Base-by-base conservation (phyloP, 92 coral and sea anemone genomes). In the Phenganax subtilis region DNA sequence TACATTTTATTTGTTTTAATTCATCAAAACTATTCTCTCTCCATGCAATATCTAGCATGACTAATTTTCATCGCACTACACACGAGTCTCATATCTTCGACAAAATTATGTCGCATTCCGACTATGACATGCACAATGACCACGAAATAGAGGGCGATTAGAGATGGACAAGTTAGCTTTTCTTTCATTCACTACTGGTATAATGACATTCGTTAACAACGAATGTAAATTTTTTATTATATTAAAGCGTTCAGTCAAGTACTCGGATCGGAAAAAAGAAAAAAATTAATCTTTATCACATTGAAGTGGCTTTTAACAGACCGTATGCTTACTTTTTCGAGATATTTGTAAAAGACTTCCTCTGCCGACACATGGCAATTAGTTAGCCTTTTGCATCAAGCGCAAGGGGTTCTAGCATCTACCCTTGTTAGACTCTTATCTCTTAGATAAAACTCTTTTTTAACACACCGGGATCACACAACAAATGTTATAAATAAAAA, bases 221-320 rank as follows among this genome's bases (percentile, higher is more conserved):
- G 9, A 64, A 64, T 64, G 70, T 64, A 64, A 64, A 64, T n/a
- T 64, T 64, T 64, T 64, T 37, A 64, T 64, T 28, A n/a, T 20
- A 8, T 64, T 12, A 8, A 44, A 64, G 20, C 37, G 37, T 37
- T 2, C 70, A 28, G 30, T 20, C 70, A 28, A 20, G 20, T 17
- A 7, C 12, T 64, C 17, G 70, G 27, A 4, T n/a, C 27, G 68
- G 37, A 64, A 28, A 44, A 14, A 10, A 12, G 7, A 3, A 59
- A 3, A 59, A 0, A 61, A 61, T 15, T 15, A 61, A 12, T 61
- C n/a, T n/a, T 5, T 0, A 8, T 17, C 0, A 14, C 25, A 61
- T 61, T 8, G n/a, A 61, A 61, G 25, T 61, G 47, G 47, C 47
- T 1, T 37, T 37, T 1, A 37, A 37, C 47, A 37, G 47, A 37